These are phyloP conservation scores for Bursaphelenchus okinawaensis DNA, from an alignment of 2,888 invertebrate genomes.

Conservation along the genomic window DNA sequence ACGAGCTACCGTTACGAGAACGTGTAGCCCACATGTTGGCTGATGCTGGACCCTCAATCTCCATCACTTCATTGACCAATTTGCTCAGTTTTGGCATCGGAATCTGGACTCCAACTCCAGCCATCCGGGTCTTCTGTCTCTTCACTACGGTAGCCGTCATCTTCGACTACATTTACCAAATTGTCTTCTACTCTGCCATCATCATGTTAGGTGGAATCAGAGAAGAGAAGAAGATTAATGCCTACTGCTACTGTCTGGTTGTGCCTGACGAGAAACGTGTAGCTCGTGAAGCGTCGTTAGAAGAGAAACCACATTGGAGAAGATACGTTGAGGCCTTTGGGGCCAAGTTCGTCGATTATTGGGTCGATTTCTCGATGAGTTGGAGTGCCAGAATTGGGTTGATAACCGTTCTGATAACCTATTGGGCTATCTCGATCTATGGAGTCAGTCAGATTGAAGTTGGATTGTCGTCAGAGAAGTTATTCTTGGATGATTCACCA, in stretches of 20 bases:
- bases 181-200: slow-evolving; percentile 56
- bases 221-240: slow-evolving; percentile 40
- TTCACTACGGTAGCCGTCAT: slow-evolving; percentile 54
- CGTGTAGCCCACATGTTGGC: slow-evolving; percentile 50
- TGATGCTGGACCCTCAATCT: slow-evolving; percentile 56
- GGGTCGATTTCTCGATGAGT: slow-evolving; percentile 54
- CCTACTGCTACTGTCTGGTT: slow-evolving; percentile 43
- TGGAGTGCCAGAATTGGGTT: slow-evolving; percentile 40
- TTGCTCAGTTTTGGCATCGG: slow-evolving; percentile 55
- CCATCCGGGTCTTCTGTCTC: slow-evolving; percentile 54
- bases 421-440: slow-evolving; percentile 50
- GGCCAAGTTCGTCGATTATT: slow-evolving; percentile 32
- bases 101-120: slow-evolving; percentile 55
- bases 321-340: slow-evolving; percentile 1
- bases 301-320: slow-evolving; percentile 9
- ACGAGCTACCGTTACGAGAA: slow-evolving; percentile 26
- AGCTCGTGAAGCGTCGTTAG: neutral
- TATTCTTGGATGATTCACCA: slow-evolving; percentile 56
- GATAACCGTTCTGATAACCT: slow-evolving; percentile 32
- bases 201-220: slow-evolving; percentile 48
- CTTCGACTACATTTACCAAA: slow-evolving; percentile 54
- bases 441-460: slow-evolving; percentile 53
- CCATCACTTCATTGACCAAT: slow-evolving; percentile 56
- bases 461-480: slow-evolving; percentile 54
- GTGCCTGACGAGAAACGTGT: slow-evolving; percentile 24